These are phyloP conservation scores for Pseudomyrmex cubaensis DNA, from an alignment of 1,140 invertebrate species.

Conservation along the genomic window DNA sequence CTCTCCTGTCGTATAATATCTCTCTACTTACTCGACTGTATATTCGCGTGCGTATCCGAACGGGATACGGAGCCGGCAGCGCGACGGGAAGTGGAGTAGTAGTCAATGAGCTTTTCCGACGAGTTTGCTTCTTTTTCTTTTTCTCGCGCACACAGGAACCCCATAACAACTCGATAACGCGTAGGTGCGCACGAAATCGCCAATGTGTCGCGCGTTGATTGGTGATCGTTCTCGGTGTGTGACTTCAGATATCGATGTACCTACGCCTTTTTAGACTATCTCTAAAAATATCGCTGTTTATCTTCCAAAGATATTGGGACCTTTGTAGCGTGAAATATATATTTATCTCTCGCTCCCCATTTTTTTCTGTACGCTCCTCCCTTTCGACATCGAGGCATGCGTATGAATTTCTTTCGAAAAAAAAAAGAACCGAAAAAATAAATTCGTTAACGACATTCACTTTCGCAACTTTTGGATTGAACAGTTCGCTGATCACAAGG, in stretches of 20 bases:
- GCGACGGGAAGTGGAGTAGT: background rate
- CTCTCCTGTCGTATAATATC: background rate
- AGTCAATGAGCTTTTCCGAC: background rate
- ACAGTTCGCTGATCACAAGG: slow-evolving; percentile 57
- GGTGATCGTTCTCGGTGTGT: no score
- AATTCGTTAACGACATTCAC: slow-evolving; percentile 37
- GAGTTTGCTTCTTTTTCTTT: background rate
- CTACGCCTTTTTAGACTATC: no score
- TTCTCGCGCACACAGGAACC: background rate
- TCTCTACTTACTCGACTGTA: background rate
- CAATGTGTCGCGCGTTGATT: no score
- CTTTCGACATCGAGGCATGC: background rate
- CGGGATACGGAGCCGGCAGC: background rate
- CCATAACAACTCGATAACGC: background rate
- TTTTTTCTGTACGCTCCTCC: no score
- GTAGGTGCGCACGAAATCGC: background rate
- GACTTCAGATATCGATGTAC: no score
- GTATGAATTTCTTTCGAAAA: slow-evolving; percentile 15
- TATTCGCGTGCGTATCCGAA: background rate
- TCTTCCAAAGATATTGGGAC: no score
- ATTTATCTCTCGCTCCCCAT: no score
- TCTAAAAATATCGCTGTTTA: background rate
- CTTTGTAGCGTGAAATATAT: no score
- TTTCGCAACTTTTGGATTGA: slow-evolving; percentile 74
- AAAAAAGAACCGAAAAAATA: background rate